Evolutionary conservation across 2,797 vertebrate species (phyloP).

Genomic region (Lutjanus campechanus): DNA sequence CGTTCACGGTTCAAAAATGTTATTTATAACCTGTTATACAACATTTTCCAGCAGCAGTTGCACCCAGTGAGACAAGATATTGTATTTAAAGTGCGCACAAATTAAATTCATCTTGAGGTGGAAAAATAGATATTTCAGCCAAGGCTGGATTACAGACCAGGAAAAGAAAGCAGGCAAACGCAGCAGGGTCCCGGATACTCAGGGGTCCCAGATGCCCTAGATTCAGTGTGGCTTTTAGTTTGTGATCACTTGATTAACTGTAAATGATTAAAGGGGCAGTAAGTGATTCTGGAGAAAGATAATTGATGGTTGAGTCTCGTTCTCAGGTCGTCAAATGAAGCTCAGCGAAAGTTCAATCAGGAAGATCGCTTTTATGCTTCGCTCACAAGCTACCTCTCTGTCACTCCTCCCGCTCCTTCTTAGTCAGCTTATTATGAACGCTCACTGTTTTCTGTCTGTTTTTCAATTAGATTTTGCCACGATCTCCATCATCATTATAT

Average conservation of each 20-base stretch:
- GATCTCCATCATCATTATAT: no score
- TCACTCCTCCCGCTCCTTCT: no score
- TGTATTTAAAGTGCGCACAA: slow-evolving; percentile 17
- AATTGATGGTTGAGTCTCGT: no score
- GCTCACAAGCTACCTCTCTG: no score
- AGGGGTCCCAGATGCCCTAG: neutral
- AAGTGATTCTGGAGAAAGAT: no score
- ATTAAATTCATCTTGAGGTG: slow-evolving; percentile 9
- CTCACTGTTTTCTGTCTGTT: no score
- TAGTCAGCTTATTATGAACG: no score
- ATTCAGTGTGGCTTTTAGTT: slow-evolving; percentile 2
- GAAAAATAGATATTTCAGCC: slow-evolving; percentile 38
- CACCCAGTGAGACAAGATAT: slow-evolving; percentile 7
- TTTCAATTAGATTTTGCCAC: no score
- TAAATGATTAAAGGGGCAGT: neutral
- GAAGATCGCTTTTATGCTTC: no score
- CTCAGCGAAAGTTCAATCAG: no score
- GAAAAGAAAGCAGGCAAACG: neutral
- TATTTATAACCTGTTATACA: slow-evolving; percentile 57
- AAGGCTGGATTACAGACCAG: neutral
- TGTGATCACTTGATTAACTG: slow-evolving; percentile 13
- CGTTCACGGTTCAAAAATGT: neutral
- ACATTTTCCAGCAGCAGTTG: slow-evolving; percentile 15
- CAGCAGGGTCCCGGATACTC: neutral
- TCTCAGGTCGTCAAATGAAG: no score